These are phyloP conservation scores for Drosophila murphyi DNA, from an alignment of 1,140 invertebrate genomes.

Conservation along the genomic window DNA sequence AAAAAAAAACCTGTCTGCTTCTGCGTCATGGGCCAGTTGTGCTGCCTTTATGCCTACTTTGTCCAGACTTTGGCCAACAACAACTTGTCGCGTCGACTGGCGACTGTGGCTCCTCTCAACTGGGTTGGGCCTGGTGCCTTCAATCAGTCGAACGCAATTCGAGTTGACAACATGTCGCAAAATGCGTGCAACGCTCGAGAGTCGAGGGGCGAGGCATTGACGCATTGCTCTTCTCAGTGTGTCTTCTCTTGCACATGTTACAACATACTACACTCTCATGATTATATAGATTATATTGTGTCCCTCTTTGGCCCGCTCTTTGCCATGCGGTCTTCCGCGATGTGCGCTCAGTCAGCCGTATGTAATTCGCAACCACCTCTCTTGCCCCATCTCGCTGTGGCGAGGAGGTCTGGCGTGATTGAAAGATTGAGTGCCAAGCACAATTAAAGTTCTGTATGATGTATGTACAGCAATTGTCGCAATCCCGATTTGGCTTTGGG, in stretches of 20 bases:
- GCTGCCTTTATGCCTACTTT: slow-evolving; percentile 67
- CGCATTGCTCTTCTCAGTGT: slow-evolving; percentile 6
- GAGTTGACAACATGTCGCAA: slow-evolving; percentile 82
- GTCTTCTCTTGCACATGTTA: slow-evolving; percentile 50
- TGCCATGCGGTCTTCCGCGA: slow-evolving; percentile 8
- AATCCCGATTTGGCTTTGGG: slow-evolving; percentile 69
- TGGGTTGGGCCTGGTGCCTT: slow-evolving; percentile 60
- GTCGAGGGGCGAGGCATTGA: not conserved
- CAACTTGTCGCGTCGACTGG: slow-evolving; percentile 60
- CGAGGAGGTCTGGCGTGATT: slow-evolving; percentile 59
- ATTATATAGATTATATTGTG: slow-evolving; percentile 81
- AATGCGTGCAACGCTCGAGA: slow-evolving; percentile 32
- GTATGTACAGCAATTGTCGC: slow-evolving; percentile 75
- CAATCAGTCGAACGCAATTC: slow-evolving; percentile 82
- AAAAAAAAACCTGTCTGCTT: slow-evolving; percentile 65
- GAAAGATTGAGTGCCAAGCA: slow-evolving; percentile 83
- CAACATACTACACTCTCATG: slow-evolving; percentile 76
- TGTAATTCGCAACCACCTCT: slow-evolving; percentile 58
- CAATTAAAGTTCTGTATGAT: slow-evolving; percentile 76
- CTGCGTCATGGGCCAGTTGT: slow-evolving; percentile 52
- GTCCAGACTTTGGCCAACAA: slow-evolving; percentile 36
- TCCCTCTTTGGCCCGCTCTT: slow-evolving; percentile 1
- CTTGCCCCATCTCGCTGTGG: not conserved
- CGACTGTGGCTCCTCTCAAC: slow-evolving; percentile 17
- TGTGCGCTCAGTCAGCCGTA: slow-evolving; percentile 54